Evolutionary conservation across 1,140 invertebrate genomes (phyloP), one percentile per base, ranked within the genome.

Genomic region (Drosophila pseudoobscura): DNA sequence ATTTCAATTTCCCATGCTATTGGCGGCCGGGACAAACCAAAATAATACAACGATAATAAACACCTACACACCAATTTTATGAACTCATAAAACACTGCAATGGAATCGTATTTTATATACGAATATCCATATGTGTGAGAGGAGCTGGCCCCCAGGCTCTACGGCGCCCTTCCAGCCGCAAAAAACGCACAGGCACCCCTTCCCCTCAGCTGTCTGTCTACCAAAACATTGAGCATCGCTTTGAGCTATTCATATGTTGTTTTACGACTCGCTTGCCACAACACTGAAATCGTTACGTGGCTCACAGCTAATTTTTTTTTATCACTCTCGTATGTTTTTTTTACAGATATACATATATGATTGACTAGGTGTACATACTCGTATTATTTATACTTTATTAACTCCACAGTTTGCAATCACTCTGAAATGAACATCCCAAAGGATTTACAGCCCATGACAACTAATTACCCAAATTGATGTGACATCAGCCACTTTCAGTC

Each of bases 41-140:
- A 64, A 75, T 71, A 64, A 68, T 64, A 80, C 60, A 74, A 60
- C 26, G 57, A 75, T 62, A 80, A 69, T 87, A 83, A 88, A 87
- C 83, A 87, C 83, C 82, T 87, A 80, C 64, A 70, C 44, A 70
- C 53, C 60, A 75, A 72, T 87, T 87, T 87, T 87, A 87, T 87
- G 83, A 88, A 87, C 83, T 87, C 83, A 79, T 87, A 87, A 87
- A 87, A 87, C 78, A 83, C 78, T 72, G 70, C 61, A 56, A 78
- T 75, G 82, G 83, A 87, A 78, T 82, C 69, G 69, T 82, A 80
- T 71, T 78, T 75, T 49, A 66, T 68, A 52, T 46, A 52, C 26
- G 8, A 24, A 17, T n/a, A 20, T 35, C 20, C 17, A 20, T 29
- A 35, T 31, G 39, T 47, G 20, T 52, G 17, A 22, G 29, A 59